A percentile compares a stretch with the other conserved stretches of the same genome.
phyloP scores from a whole-genome alignment of 2,113 vertebrate species.

The Chinchilla lanigera region DNA sequence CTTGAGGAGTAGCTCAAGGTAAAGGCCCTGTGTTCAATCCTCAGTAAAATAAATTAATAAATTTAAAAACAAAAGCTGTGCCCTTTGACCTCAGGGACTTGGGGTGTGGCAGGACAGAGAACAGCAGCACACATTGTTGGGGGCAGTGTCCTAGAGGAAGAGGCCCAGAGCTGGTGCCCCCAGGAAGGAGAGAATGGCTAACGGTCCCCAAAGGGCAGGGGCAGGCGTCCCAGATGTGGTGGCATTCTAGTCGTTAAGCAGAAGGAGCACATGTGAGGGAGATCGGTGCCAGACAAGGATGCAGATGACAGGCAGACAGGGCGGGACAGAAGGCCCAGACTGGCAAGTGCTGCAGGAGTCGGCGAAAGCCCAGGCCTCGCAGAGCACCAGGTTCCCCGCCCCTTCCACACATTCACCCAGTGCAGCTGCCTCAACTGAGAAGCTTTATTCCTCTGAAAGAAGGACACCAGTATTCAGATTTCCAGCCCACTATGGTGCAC shows the following conservation, averaged over 20 bases:
- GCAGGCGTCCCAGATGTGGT: background rate
- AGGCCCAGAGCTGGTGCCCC: background rate
- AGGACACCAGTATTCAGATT: background rate
- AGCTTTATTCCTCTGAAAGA: conserved; percentile 29
- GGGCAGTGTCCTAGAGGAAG: background rate
- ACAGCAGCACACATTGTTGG: background rate
- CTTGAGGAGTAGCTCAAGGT: background rate
- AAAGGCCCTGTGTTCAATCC: background rate
- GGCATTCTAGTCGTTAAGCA: conserved; percentile 27
- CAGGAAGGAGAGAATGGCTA: background rate
- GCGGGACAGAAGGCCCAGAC: background rate
- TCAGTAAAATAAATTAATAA: background rate
- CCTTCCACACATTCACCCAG: background rate
- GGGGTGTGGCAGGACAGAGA: background rate
- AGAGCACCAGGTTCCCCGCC: background rate
- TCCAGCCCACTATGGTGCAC: conserved; percentile 10
- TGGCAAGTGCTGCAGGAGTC: background rate
- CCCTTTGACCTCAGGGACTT: background rate
- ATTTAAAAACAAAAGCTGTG: background rate
- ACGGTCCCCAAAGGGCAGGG: background rate
- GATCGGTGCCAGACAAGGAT: background rate
- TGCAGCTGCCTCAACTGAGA: conserved; percentile 14
- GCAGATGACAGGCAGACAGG: background rate
- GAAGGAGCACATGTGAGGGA: background rate
- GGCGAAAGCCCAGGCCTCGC: background rate